Evolutionary conservation across 2,888 invertebrate species (phyloP), one percentile per base, ranked within the genome.

Genomic region (Anthophora plumipes): DNA sequence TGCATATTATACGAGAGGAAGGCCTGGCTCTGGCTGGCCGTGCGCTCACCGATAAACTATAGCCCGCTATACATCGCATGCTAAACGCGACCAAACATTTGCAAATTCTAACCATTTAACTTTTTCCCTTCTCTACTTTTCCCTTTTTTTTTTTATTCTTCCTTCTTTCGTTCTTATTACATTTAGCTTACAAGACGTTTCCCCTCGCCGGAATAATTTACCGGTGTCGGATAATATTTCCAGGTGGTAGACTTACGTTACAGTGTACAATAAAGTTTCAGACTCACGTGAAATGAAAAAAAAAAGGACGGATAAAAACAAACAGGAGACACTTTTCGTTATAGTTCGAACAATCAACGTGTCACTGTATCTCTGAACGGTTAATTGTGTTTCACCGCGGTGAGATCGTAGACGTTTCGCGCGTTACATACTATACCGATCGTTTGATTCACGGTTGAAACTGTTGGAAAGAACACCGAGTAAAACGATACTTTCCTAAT

Each of bases 1-100:
- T 77, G 77, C 70, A 80, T 69, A 77, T 77, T 81, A 70, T 54
- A 54, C 37, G 60, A 57, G 59, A 20, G 46, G 64, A 59, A 59
- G 41, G 31, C 59, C 22, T 17, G 37, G 43, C n/a, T n/a, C n/a
- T n/a, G n/a, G 43, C 20, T 31, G 31, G 31, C 31, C 31, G 31
- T 31, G 25, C 43, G 43, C 17, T 20, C 4, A 20, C 14, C 31
- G 46, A 66, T 66, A 69, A 69, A 69, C 57, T 69, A 59, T 17
- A 31, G 46, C 12, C 20, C 48, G 31, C 17, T 59, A 31, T 48
- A 57, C 20, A 48, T 71, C 14, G 72, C 76, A 43, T 64, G 63
- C 22, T 48, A 20, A 64, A 64, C 66, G 46, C 72, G 25, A 60
- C 22, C 37, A 31, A 63, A 54, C 43, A 48, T 64, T 71, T 37